These are phyloP conservation scores for Drosophila recens DNA, from an alignment of 2,888 invertebrate species.

Conservation along the genomic window DNA sequence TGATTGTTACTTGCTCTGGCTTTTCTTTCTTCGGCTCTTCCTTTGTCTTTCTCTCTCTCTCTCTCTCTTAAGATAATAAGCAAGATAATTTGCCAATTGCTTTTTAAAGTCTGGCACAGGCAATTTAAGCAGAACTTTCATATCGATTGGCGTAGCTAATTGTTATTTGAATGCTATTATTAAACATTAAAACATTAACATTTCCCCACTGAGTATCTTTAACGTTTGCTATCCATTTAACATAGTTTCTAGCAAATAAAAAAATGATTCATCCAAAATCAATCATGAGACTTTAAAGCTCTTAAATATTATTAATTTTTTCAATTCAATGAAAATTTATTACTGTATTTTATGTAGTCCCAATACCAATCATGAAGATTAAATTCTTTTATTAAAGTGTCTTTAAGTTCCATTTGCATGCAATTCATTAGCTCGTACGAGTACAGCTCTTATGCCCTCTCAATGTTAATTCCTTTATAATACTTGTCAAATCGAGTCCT, in stretches of 20 bases:
- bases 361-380: not conserved
- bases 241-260: no score
- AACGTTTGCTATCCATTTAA: no score
- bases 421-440: not conserved
- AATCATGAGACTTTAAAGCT: no score
- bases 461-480: not conserved
- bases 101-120: not conserved
- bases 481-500: not conserved
- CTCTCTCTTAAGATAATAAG: constrained; percentile 22
- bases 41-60: not conserved
- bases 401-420: not conserved
- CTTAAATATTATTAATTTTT: no score
- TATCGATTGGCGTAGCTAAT: not conserved
- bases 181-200: not conserved
- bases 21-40: not conserved
- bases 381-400: not conserved
- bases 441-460: not conserved
- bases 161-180: constrained; percentile 9
- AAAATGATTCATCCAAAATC: no score
- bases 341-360: not conserved
- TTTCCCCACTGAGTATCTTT: no score
- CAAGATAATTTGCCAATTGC: constrained; percentile 40
- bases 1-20: constrained; percentile 20
- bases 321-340: no score
- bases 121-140: constrained; percentile 7